Percentiles rank a stretch among this genome's conserved stretches.
phyloP scores from a whole-genome alignment of 2,797 vertebrate species.

The Micropoecilia bifurca region DNA sequence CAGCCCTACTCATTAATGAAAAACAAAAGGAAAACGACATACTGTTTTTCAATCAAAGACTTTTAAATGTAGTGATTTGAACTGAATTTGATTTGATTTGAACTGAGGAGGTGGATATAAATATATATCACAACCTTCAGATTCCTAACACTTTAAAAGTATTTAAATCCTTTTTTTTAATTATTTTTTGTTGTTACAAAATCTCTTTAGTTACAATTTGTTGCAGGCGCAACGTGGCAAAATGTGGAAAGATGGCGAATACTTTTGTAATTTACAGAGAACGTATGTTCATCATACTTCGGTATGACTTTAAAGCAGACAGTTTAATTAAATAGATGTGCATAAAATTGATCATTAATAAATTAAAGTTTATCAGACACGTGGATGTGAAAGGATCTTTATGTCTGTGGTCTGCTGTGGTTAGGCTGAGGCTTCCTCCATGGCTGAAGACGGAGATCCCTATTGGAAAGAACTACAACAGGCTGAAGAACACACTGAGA shows the following conservation, averaged over 20 bases:
- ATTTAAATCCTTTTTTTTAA: neutral
- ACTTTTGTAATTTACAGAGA: neutral
- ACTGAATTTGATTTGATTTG: neutral
- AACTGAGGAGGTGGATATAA: neutral
- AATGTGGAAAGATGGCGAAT: neutral
- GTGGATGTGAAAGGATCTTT: neutral
- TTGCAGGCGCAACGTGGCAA: neutral
- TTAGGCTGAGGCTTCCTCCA: slow-evolving; percentile 92
- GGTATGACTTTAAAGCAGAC: neutral
- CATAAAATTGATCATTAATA: neutral
- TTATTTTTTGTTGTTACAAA: neutral
- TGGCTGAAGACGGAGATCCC: slow-evolving; percentile 98
- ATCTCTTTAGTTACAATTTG: neutral
- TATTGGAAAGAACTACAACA: slow-evolving; percentile 96
- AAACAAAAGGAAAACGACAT: neutral
- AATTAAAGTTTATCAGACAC: neutral
- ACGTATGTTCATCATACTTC: neutral
- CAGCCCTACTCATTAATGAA: neutral
- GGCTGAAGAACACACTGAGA: slow-evolving; percentile 91
- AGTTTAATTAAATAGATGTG: neutral
- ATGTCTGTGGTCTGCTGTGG: neutral
- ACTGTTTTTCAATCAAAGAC: neutral
- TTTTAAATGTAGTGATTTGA: neutral
- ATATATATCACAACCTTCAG: neutral
- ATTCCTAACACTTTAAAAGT: neutral